Conservation (phyloP, 2,797 vertebrate genomes). For the Fistularia commersonii region DNA sequence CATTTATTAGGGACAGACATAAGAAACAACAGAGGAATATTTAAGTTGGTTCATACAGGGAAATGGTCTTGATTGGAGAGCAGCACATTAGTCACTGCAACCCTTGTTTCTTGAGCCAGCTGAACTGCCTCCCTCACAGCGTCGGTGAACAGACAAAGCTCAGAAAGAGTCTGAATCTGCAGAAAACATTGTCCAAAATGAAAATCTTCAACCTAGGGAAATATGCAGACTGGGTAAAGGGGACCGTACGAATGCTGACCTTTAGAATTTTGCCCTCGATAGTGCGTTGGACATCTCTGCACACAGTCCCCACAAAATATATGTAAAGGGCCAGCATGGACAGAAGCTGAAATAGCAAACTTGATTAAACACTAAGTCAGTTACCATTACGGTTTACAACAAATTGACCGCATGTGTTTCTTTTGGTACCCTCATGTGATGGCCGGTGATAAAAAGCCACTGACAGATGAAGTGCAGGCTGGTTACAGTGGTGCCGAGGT, state of each 20-base stretch:
- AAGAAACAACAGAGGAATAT: not conserved
- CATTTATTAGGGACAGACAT: too few species aligned
- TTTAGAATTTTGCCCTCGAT: slow-evolving; percentile 86
- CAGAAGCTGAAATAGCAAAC: slow-evolving; percentile 76
- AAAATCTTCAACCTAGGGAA: slow-evolving; percentile 27
- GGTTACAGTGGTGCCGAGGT: slow-evolving; percentile 74
- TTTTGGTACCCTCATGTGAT: slow-evolving; percentile 80
- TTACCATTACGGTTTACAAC: not conserved
- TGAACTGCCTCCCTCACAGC: slow-evolving; percentile 79
- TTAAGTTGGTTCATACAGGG: slow-evolving; percentile 48
- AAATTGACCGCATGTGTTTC: not conserved
- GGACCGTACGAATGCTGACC: slow-evolving; percentile 69
- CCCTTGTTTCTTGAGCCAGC: slow-evolving; percentile 73
- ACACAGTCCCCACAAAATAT: slow-evolving; percentile 82
- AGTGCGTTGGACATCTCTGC: slow-evolving; percentile 79
- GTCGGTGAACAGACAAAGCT: slow-evolving; percentile 83
- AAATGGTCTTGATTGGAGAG: slow-evolving; percentile 40
- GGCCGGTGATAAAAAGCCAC: slow-evolving; percentile 82
- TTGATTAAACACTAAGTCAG: not conserved
- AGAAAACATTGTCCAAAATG: slow-evolving; percentile 25
- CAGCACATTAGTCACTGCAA: slow-evolving; percentile 68
- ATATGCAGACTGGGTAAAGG: not conserved
- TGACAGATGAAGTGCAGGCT: slow-evolving; percentile 85
- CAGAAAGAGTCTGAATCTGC: slow-evolving; percentile 84
- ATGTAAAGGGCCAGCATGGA: slow-evolving; percentile 85